Evolutionary conservation across 2,888 invertebrate genomes (phyloP).

Genomic region (Drosophila borealis): DNA sequence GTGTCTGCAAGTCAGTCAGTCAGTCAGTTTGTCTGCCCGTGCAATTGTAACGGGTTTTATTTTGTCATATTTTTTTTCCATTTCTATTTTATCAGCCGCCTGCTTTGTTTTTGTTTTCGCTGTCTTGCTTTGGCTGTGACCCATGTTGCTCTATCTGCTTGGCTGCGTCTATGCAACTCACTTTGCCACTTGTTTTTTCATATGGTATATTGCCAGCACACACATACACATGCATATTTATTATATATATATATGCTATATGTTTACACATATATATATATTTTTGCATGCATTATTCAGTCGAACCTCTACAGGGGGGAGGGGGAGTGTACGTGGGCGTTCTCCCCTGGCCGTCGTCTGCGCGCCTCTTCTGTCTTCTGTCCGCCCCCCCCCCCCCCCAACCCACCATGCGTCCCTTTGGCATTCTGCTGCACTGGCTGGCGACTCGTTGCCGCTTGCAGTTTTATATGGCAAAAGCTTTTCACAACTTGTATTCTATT

Average conservation of each 20-base stretch:
- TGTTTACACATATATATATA: constrained; percentile 14
- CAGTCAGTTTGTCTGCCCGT: too few species aligned
- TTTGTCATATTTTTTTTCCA: constrained; percentile 2
- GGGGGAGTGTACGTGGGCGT: constrained; percentile 32
- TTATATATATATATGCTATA: constrained; percentile 14
- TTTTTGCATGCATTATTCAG: constrained; percentile 72
- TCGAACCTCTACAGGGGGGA: constrained; percentile 33
- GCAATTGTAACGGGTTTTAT: constrained; percentile 2
- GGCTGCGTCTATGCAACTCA: constrained; percentile 76
- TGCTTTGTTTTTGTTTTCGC: constrained; percentile 13
- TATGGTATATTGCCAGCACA: constrained; percentile 6
- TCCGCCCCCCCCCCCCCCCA: constrained; percentile 50
- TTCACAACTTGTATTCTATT: constrained; percentile 71
- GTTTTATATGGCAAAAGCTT: constrained; percentile 49
- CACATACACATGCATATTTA: not conserved
- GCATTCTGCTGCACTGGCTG: constrained; percentile 50
- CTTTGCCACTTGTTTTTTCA: constrained; percentile 71
- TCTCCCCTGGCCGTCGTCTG: constrained; percentile 56
- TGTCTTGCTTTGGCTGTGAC: constrained; percentile 62
- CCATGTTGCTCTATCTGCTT: constrained; percentile 75
- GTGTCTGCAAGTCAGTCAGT: too few species aligned
- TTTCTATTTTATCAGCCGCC: constrained; percentile 14
- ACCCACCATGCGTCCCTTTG: constrained; percentile 26
- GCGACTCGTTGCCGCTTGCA: constrained; percentile 60
- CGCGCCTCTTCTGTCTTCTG: constrained; percentile 48